Conservation (phyloP, 1,140 invertebrate species). For the Leptinotarsa texana region DNA sequence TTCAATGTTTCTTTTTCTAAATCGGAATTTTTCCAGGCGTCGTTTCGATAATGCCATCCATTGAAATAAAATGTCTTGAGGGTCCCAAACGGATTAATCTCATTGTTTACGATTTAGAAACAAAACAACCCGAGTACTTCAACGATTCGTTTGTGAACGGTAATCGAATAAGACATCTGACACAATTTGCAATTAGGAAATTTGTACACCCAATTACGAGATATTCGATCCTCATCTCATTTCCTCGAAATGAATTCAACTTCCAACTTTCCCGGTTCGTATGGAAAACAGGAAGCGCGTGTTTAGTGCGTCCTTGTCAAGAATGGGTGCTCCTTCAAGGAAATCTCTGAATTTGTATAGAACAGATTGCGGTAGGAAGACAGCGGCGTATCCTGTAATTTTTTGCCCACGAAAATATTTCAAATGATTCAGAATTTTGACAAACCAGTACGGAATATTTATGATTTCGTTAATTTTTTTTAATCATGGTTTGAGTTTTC, state of each 20-base stretch:
- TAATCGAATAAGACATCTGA: constrained; percentile 3
- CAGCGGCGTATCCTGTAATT: neutral
- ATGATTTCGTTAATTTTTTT: too few relatives aligned
- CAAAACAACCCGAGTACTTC: neutral
- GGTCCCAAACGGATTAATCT: neutral
- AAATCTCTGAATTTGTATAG: neutral
- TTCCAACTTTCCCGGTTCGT: neutral
- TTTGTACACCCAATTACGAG: neutral
- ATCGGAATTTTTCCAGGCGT: too few relatives aligned
- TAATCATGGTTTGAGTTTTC: too few relatives aligned
- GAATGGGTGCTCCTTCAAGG: neutral
- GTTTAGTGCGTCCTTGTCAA: neutral
- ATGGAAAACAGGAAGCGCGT: neutral
- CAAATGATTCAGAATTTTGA: too few relatives aligned
- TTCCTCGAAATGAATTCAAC: neutral
- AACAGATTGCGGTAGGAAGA: neutral
- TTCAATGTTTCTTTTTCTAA: too few relatives aligned
- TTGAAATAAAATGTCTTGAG: neutral
- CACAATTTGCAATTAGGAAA: neutral
- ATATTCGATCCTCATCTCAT: neutral
- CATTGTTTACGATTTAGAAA: neutral
- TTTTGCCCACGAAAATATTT: too few relatives aligned
- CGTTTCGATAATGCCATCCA: neutral
- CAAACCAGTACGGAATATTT: too few relatives aligned
- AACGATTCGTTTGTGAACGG: neutral